A percentile compares a stretch with the other conserved stretches of the same genome.
Evolutionary conservation across 2,888 invertebrate genomes (phyloP).

Genomic region (Willowsia nigromaculata): DNA sequence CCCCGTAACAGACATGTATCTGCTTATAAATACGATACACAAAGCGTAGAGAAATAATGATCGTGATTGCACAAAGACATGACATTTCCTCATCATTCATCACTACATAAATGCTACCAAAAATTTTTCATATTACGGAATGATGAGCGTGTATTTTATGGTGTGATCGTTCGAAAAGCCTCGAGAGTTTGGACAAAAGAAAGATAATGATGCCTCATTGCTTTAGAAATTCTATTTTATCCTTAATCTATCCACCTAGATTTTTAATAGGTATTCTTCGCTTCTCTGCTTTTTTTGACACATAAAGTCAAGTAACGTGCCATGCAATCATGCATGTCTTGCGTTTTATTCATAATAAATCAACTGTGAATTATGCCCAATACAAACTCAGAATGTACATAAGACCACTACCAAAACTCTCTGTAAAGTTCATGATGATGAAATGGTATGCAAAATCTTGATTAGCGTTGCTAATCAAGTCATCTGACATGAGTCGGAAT

Average conservation of each 20-base stretch:
- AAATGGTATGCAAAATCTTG: slow-evolving; percentile 42
- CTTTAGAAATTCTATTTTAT: not conserved
- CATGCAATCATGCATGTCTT: slow-evolving; percentile 33
- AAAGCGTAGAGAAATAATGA: slow-evolving; percentile 20
- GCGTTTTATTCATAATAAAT: slow-evolving; percentile 36
- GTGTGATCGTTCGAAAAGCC: not conserved
- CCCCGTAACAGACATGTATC: not conserved
- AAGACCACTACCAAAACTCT: not conserved
- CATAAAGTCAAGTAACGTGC: not conserved
- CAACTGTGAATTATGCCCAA: not conserved
- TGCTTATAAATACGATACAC: not conserved
- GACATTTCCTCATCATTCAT: slow-evolving; percentile 56
- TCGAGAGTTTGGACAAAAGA: slow-evolving; percentile 16
- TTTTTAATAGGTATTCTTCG: not conserved
- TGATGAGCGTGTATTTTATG: not conserved
- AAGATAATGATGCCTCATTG: not conserved
- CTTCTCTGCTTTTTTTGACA: slow-evolving; percentile 23
- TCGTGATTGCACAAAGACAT: slow-evolving; percentile 45
- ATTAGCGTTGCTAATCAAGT: slow-evolving; percentile 37
- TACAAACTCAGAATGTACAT: not conserved
- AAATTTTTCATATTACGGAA: not conserved
- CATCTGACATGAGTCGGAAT: slow-evolving; percentile 45
- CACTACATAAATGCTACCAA: not conserved
- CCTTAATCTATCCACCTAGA: not conserved
- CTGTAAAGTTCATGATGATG: not conserved